phyloP scores from a whole-genome alignment of 2,113 vertebrate species.

The Bujurquina vittata region DNA sequence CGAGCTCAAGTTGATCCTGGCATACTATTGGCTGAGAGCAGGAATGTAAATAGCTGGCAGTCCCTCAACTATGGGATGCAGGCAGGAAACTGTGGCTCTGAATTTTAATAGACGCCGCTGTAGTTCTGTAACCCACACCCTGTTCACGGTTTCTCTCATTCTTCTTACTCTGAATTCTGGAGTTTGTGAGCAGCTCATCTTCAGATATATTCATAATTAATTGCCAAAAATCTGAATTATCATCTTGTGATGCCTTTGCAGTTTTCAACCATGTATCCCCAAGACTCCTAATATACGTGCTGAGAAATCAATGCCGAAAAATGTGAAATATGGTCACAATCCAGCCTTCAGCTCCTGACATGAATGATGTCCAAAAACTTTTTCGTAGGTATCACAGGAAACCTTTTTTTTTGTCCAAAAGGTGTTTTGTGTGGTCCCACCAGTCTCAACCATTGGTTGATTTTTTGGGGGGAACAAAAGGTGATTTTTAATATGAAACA shows the following conservation, averaged over 20 bases:
- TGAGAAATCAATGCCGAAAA: background rate
- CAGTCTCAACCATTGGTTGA: background rate
- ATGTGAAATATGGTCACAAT: background rate
- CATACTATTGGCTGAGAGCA: conserved; percentile 45
- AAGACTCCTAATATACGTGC: background rate
- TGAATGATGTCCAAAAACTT: background rate
- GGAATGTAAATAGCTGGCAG: conserved; percentile 71
- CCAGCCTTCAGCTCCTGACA: background rate
- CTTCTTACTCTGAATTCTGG: background rate
- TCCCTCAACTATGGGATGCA: conserved; percentile 63
- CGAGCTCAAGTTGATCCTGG: conserved; percentile 60
- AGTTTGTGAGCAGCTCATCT: background rate
- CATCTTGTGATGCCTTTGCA: background rate
- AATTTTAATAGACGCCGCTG: conserved; percentile 62
- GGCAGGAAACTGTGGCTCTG: conserved; percentile 72
- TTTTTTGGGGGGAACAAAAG: too few relatives aligned
- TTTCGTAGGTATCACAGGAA: background rate
- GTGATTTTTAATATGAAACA: background rate
- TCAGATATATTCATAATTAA: background rate
- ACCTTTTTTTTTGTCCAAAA: background rate
- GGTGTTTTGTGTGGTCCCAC: background rate
- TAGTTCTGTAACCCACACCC: conserved; percentile 60
- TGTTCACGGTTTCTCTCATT: background rate
- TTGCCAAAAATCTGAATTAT: background rate
- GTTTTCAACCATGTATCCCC: background rate